Evolutionary conservation across 2,888 invertebrate genomes (phyloP).

Genomic region (Smittia aterrima): DNA sequence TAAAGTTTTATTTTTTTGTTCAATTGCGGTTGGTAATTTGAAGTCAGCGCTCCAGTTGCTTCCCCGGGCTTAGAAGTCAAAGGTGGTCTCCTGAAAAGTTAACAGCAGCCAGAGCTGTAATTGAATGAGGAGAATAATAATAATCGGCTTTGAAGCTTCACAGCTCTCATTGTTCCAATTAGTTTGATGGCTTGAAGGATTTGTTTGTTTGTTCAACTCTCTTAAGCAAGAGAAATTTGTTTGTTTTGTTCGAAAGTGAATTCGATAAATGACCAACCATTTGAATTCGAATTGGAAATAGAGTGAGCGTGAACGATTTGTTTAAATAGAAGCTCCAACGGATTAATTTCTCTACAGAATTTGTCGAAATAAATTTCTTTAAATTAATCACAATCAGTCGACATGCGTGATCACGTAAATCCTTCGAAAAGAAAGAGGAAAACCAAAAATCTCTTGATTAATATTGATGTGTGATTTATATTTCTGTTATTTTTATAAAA

Average conservation of each 20-base stretch:
- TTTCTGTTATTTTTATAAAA: constrained; percentile 14
- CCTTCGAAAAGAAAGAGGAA: neutral
- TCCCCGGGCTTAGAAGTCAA: neutral
- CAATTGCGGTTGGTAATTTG: constrained; percentile 7
- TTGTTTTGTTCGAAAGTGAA: neutral
- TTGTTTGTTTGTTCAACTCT: neutral
- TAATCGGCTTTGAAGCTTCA: neutral
- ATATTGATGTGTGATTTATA: constrained; percentile 40
- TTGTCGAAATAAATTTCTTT: constrained; percentile 33
- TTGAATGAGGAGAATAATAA: neutral
- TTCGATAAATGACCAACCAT: constrained; percentile 13
- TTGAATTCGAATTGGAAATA: neutral
- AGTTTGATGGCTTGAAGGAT: neutral
- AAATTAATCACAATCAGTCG: constrained; percentile 38
- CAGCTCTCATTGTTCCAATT: neutral
- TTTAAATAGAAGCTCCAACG: neutral
- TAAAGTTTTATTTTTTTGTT: neutral
- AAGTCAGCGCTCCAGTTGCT: neutral
- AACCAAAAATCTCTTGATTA: constrained; percentile 31
- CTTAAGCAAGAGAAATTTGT: neutral
- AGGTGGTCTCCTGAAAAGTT: neutral
- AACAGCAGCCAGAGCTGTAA: neutral
- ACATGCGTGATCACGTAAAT: constrained; percentile 2
- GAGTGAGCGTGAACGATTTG: constrained; percentile 20
- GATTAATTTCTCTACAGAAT: constrained; percentile 7